A percentile compares a stretch with the other conserved stretches of the same genome.
These are phyloP conservation scores for Zaprionus camerounensis DNA, from an alignment of 1,140 invertebrate species.

Conservation along the genomic window DNA sequence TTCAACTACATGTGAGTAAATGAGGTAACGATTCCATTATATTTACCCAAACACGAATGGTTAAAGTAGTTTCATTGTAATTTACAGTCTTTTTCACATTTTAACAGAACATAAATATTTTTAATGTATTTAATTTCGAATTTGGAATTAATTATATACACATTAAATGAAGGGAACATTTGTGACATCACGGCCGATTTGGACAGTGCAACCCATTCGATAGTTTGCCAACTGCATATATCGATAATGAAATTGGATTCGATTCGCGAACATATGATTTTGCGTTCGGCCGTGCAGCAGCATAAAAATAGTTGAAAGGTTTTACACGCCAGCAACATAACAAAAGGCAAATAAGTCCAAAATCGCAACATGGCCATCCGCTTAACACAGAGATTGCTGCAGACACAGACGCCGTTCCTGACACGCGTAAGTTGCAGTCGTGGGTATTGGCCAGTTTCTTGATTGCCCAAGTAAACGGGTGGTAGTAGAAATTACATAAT, in stretches of 20 bases:
- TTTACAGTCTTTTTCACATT: background rate
- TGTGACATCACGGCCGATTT: slow-evolving; percentile 9
- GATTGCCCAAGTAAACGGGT: slow-evolving; percentile 33
- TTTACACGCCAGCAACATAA: slow-evolving; percentile 10
- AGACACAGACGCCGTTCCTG: slow-evolving; percentile 76
- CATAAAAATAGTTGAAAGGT: slow-evolving; percentile 34
- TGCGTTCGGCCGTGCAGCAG: slow-evolving; percentile 35
- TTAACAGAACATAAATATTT: background rate
- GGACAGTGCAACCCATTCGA: slow-evolving; percentile 4
- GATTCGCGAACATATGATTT: slow-evolving; percentile 44
- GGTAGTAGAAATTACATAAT: slow-evolving; percentile 77
- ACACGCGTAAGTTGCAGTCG: slow-evolving; percentile 66
- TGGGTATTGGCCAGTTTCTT: background rate
- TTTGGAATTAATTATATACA: background rate
- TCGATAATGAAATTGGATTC: slow-evolving; percentile 18
- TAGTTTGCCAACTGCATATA: background rate
- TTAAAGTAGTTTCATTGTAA: background rate
- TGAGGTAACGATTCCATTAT: background rate
- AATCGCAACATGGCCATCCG: slow-evolving; percentile 73
- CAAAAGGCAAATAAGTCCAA: slow-evolving; percentile 25
- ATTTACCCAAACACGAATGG: background rate
- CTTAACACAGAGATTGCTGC: slow-evolving; percentile 76
- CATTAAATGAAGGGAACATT: background rate
- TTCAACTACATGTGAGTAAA: background rate
- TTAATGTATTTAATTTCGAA: background rate